phyloP scores from a whole-genome alignment of 2,797 vertebrate genomes.

The Paratrypauchen microcephalus region DNA sequence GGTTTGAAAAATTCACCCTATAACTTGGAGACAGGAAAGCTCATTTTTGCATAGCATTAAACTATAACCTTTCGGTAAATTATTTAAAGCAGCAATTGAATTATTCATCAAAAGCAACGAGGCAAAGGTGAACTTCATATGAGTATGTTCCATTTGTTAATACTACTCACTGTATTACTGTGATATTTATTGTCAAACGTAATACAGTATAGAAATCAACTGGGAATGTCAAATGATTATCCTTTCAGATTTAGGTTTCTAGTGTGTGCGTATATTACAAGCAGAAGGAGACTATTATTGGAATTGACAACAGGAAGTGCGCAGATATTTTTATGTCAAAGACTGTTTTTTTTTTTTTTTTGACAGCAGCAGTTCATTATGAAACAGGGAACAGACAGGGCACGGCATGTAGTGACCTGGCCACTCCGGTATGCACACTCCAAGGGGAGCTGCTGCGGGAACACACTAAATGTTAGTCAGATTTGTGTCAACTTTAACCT shows the following conservation, averaged over 20 bases:
- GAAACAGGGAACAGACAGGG: neutral
- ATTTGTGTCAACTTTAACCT: neutral
- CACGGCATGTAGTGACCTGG: neutral
- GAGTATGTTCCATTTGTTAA: conserved; percentile 44
- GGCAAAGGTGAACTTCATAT: conserved; percentile 43
- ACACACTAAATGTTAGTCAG: neutral
- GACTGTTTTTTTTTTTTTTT: neutral
- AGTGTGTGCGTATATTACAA: neutral
- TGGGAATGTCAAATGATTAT: conserved; percentile 22
- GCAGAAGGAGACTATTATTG: neutral
- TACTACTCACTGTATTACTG: conserved; percentile 48
- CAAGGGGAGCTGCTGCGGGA: neutral
- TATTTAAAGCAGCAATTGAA: conserved; percentile 67
- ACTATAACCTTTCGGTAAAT: conserved; percentile 72
- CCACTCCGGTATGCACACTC: neutral
- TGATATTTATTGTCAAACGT: conserved; percentile 61
- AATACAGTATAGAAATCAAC: conserved; percentile 29
- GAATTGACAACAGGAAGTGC: neutral
- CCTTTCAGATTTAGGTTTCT: neutral
- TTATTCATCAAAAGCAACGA: conserved; percentile 68
- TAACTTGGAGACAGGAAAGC: conserved; percentile 50
- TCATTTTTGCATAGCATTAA: conserved; percentile 55
- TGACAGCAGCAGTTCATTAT: neutral
- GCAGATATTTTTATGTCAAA: neutral
- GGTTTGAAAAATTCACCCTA: conserved; percentile 26